Evolutionary conservation across 92 coral and sea anemone genomes (phyloP).

Genomic region (Phenganax marumi): DNA sequence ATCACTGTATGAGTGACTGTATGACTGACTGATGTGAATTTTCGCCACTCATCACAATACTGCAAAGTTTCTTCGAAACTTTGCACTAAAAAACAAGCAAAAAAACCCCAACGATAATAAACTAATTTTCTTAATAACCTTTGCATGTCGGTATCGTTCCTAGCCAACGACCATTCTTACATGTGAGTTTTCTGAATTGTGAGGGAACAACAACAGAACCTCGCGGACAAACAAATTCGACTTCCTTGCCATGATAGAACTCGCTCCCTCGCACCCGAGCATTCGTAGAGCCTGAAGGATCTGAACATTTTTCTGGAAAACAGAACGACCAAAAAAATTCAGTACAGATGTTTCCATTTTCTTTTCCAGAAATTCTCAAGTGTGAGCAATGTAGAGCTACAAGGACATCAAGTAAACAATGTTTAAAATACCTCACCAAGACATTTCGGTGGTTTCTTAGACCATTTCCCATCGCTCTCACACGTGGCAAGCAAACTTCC

Average conservation of each 20-base stretch:
- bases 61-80: no score
- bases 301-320: slow-evolving; percentile 7
- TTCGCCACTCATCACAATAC: no score
- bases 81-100: no score
- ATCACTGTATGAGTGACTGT: no score
- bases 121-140: background rate
- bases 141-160: slow-evolving; percentile 17
- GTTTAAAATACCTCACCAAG: background rate
- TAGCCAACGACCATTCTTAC: background rate
- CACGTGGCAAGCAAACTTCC: slow-evolving; percentile 23
- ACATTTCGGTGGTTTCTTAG: slow-evolving; percentile 7
- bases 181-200: background rate
- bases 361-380: background rate
- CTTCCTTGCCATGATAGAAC: slow-evolving; percentile 18
- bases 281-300: slow-evolving; percentile 5
- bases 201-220: slow-evolving; percentile 11
- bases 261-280: background rate
- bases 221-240: slow-evolving; percentile 3
- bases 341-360: background rate
- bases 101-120: background rate
- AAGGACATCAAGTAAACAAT: background rate
- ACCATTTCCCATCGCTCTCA: slow-evolving; percentile 28
- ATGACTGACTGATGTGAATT: no score
- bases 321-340: background rate
- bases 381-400: background rate